phyloP scores from a whole-genome alignment of 2,113 vertebrate species.

The Sigmodon hispidus region DNA sequence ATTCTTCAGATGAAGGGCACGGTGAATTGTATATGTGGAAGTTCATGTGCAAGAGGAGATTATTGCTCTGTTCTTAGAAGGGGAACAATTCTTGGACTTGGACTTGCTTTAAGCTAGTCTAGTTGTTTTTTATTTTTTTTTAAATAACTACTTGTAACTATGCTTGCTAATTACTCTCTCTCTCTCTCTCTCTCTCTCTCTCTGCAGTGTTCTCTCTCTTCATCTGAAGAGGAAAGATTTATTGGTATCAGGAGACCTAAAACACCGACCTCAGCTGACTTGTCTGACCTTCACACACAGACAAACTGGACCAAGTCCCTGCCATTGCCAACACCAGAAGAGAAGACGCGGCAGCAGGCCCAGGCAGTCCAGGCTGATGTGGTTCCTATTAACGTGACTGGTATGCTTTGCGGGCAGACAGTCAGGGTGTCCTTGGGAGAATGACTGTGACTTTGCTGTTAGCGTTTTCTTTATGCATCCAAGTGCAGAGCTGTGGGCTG shows the following conservation, averaged over 20 bases:
- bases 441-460: not conserved
- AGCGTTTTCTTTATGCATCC: not conserved
- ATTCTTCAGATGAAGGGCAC: not conserved
- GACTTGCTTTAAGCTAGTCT: conserved; percentile 4
- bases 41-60: not conserved
- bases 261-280: conserved; percentile 87
- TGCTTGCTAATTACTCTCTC: not conserved
- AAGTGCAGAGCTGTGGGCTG: not conserved
- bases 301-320: conserved; percentile 89
- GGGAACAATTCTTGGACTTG: not conserved
- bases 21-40: not conserved
- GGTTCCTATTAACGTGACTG: conserved; percentile 96
- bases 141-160: not conserved
- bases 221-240: conserved; percentile 92
- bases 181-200: not conserved
- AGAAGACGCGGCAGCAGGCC: conserved; percentile 96
- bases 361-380: conserved; percentile 94
- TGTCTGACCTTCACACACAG: conserved; percentile 89
- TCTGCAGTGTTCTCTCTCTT: conserved; percentile 89
- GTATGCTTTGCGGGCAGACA: conserved; percentile 84
- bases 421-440: not conserved
- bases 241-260: conserved; percentile 89
- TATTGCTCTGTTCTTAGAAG: conserved; percentile 8
- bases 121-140: not conserved
- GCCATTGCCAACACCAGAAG: conserved; percentile 95